A percentile compares a stretch with the other conserved stretches of the same genome.
Conservation (phyloP, 2,888 invertebrate species). For the Saturnia pavonia region DNA sequence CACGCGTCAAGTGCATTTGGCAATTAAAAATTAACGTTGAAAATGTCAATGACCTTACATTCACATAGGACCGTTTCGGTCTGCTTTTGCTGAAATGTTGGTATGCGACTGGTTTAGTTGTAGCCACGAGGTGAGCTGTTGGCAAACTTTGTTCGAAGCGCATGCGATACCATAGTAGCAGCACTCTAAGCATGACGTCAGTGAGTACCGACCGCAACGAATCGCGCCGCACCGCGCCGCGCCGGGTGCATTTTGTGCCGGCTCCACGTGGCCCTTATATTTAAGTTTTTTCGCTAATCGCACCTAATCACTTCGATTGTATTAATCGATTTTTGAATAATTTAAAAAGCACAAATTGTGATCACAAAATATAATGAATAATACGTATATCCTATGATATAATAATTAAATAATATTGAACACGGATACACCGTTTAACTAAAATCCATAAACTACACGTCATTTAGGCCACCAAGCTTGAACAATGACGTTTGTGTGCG, state of each 20-base stretch:
- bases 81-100: constrained; percentile 68
- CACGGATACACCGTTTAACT: constrained; percentile 15
- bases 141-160: constrained; percentile 35
- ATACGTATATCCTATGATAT: neutral
- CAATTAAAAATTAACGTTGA: constrained; percentile 40
- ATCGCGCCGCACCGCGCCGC: constrained; percentile 33
- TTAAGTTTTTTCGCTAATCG: constrained; percentile 60
- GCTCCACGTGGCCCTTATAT: constrained; percentile 63
- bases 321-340: neutral
- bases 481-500: constrained; percentile 46
- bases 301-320: neutral
- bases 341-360: neutral
- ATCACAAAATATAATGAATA: neutral
- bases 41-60: constrained; percentile 68
- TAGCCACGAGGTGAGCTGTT: constrained; percentile 46
- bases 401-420: neutral
- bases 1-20: constrained; percentile 10
- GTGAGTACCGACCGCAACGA: constrained; percentile 39
- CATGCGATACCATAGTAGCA: constrained; percentile 36
- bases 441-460: constrained; percentile 40
- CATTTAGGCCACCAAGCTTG: constrained; percentile 43
- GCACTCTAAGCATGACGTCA: constrained; percentile 52
- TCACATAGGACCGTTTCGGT: constrained; percentile 62
- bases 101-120: constrained; percentile 67
- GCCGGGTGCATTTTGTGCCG: constrained; percentile 33